Conservation (phyloP, 2,888 invertebrate species). For the Salpingus planirostris region DNA sequence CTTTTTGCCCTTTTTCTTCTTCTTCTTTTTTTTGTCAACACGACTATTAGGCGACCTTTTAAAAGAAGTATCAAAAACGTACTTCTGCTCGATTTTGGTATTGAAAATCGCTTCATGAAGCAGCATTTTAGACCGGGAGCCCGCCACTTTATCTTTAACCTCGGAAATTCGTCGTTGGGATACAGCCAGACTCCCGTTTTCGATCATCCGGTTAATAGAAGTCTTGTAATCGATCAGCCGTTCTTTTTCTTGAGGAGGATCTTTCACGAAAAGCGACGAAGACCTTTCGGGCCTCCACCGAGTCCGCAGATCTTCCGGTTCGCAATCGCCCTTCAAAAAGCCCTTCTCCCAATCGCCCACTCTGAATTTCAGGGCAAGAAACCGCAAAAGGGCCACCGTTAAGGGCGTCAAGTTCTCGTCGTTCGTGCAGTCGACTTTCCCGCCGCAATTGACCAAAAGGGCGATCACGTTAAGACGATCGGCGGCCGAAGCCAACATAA, state of each 20-base stretch:
- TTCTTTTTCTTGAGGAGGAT: no score
- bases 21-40: slow-evolving; percentile 1
- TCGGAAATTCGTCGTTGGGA: no score
- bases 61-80: neutral
- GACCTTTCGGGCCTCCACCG: no score
- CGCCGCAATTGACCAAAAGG: slow-evolving; percentile 45
- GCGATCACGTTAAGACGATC: slow-evolving; percentile 40
- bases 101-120: neutral
- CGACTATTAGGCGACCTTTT: neutral
- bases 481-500: slow-evolving; percentile 48
- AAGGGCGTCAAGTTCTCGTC: slow-evolving; percentile 50
- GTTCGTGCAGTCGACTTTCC: slow-evolving; percentile 44
- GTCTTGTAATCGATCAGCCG: neutral
- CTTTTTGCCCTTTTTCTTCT: slow-evolving; percentile 1
- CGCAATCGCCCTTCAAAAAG: no score
- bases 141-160: neutral
- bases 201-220: neutral
- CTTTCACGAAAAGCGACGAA: no score
- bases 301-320: no score
- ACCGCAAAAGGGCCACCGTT: slow-evolving; percentile 40
- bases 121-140: neutral
- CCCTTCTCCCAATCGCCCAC: slow-evolving; percentile 36
- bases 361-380: slow-evolving; percentile 29
- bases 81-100: neutral
- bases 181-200: no score